These are phyloP conservation scores for Machimus atricapillus DNA, from an alignment of 2,888 invertebrate species.

Conservation along the genomic window DNA sequence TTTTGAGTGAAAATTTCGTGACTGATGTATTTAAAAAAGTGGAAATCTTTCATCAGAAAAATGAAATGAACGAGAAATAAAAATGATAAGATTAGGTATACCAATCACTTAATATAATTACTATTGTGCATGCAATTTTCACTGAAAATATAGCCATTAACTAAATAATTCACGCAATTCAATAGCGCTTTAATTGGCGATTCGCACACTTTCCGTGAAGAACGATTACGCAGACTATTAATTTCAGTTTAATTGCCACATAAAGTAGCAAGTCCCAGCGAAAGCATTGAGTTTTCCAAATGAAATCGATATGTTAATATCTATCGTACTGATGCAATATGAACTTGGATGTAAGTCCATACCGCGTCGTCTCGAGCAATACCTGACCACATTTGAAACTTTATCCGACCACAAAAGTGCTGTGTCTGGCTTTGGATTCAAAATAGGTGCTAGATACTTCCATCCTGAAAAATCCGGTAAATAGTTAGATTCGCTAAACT, in stretches of 20 bases:
- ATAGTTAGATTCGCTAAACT: background rate
- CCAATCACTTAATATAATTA: background rate
- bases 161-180: background rate
- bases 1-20: too few species aligned
- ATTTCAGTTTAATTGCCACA: background rate
- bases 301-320: background rate
- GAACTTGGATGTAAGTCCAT: background rate
- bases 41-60: background rate
- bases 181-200: background rate
- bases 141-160: background rate
- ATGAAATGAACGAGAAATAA: background rate
- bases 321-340: background rate
- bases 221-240: background rate
- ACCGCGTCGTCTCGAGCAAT: background rate
- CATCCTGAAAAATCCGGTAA: background rate
- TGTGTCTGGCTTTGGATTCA: background rate
- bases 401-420: background rate
- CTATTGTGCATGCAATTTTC: background rate
- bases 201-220: background rate
- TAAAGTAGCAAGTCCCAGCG: background rate
- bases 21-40: too few species aligned
- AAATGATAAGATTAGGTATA: background rate
- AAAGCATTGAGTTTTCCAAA: background rate
- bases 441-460: background rate
- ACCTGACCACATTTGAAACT: background rate